Evolutionary conservation across 2,888 invertebrate genomes (phyloP).

Genomic region (Cantharis lateralis): DNA sequence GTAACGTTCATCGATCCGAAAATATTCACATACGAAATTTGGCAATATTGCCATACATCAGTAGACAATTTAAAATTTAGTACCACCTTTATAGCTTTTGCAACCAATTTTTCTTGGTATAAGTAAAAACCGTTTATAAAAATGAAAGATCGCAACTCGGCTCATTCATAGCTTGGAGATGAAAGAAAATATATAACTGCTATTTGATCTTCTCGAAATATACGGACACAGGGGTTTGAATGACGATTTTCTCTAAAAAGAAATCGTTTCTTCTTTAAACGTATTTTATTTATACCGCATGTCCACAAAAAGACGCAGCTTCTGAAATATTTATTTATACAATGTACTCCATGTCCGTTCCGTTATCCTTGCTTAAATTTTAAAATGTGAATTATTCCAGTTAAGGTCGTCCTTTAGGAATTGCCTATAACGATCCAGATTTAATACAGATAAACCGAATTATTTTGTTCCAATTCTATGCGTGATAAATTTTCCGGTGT

Average conservation of each 20-base stretch:
- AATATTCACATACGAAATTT: conserved; percentile 19
- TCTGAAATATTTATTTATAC: background rate
- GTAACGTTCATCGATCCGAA: conserved; percentile 10
- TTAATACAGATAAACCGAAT: background rate
- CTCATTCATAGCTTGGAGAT: conserved; percentile 13
- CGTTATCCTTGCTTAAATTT: background rate
- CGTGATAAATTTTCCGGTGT: background rate
- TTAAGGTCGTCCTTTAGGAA: background rate
- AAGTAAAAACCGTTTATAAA: conserved; percentile 23
- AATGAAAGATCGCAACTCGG: conserved; percentile 20
- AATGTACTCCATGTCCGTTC: background rate
- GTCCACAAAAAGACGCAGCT: background rate
- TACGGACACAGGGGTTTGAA: background rate
- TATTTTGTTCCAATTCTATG: background rate
- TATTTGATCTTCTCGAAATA: conserved; percentile 18
- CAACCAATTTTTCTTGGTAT: conserved; percentile 14
- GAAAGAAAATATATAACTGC: conserved; percentile 24
- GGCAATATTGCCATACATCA: conserved; percentile 22
- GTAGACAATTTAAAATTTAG: conserved; percentile 23
- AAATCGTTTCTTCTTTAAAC: background rate
- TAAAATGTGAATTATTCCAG: background rate
- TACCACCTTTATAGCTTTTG: conserved; percentile 16
- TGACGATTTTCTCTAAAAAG: background rate
- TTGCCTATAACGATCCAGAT: background rate
- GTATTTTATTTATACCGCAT: background rate